Percentiles rank a stretch among this genome's conserved stretches.
These are phyloP conservation scores for Rhagonycha fulva DNA, from an alignment of 2,888 invertebrate species.

Conservation along the genomic window DNA sequence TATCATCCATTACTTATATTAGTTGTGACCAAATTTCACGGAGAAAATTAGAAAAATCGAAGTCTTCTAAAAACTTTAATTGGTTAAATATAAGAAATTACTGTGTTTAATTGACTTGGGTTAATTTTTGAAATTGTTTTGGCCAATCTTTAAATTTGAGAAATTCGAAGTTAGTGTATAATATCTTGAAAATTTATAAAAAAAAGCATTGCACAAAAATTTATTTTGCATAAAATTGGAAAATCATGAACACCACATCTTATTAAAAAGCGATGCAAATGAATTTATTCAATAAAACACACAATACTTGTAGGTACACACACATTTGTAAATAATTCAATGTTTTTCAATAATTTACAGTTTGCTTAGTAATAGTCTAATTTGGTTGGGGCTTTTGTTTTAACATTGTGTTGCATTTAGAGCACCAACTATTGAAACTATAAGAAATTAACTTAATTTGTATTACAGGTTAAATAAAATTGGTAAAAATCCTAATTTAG, in stretches of 20 bases:
- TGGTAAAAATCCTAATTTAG: conserved; percentile 95
- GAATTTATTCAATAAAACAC: conserved; percentile 43
- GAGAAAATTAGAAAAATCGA: too few species aligned
- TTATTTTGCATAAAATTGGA: not conserved
- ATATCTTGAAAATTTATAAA: not conserved
- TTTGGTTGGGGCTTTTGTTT: conserved; percentile 17
- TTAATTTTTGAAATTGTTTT: too few species aligned
- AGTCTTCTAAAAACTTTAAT: too few species aligned
- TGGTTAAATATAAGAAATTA: too few species aligned
- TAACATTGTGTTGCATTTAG: conserved; percentile 24
- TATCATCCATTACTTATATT: too few species aligned
- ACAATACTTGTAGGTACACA: conserved; percentile 3
- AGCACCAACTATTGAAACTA: not conserved
- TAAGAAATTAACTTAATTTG: not conserved
- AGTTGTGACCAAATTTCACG: too few species aligned
- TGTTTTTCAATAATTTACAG: conserved; percentile 8
- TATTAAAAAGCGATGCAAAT: conserved; percentile 40
- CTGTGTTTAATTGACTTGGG: too few species aligned
- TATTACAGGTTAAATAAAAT: conserved; percentile 81
- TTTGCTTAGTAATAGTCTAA: conserved; percentile 12
- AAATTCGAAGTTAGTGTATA: too few species aligned
- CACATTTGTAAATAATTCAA: conserved; percentile 1
- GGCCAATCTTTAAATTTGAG: too few species aligned
- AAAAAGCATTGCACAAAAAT: not conserved
- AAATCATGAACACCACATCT: conserved; percentile 24